These are phyloP conservation scores for Virgularia gustaviana DNA, from an alignment of 92 coral and sea anemone species.

Conservation along the genomic window DNA sequence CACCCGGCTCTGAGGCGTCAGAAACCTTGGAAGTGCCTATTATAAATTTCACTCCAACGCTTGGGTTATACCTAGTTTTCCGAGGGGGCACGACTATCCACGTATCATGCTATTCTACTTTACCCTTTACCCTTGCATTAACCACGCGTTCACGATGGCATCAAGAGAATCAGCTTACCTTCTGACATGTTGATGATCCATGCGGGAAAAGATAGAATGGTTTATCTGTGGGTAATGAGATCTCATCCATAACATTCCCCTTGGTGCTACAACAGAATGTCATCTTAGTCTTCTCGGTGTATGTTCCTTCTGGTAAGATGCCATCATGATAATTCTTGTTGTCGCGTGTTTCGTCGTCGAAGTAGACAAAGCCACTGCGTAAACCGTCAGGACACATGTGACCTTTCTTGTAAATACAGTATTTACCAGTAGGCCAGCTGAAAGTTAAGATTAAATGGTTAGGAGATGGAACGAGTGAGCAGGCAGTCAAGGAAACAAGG, in stretches of 20 bases:
- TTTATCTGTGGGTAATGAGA: constrained; percentile 64
- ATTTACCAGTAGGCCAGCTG: constrained; percentile 98
- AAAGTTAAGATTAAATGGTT: not conserved
- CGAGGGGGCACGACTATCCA: too few species aligned
- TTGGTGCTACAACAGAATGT: constrained; percentile 84
- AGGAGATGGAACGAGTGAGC: too few species aligned
- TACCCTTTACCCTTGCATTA: too few species aligned
- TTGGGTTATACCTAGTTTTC: too few species aligned
- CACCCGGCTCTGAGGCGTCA: too few species aligned
- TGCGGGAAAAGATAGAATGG: constrained; percentile 81
- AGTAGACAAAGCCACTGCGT: constrained; percentile 80
- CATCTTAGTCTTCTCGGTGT: constrained; percentile 83
- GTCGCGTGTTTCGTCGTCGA: constrained; percentile 94
- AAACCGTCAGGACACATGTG: constrained; percentile 69
- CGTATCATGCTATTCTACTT: too few species aligned
- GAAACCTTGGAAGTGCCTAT: too few species aligned
- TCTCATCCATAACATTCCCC: constrained; percentile 67
- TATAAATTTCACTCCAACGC: too few species aligned
- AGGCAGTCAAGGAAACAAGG: too few species aligned
- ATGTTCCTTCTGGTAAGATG: constrained; percentile 79
- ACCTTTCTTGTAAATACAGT: constrained; percentile 89
- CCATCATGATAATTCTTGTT: constrained; percentile 75
- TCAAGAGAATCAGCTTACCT: too few species aligned
- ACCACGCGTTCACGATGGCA: too few species aligned
- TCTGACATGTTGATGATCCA: constrained; percentile 74